Conservation (phyloP, 2,113 vertebrate genomes). For the Gasterosteus aculeatus region DNA sequence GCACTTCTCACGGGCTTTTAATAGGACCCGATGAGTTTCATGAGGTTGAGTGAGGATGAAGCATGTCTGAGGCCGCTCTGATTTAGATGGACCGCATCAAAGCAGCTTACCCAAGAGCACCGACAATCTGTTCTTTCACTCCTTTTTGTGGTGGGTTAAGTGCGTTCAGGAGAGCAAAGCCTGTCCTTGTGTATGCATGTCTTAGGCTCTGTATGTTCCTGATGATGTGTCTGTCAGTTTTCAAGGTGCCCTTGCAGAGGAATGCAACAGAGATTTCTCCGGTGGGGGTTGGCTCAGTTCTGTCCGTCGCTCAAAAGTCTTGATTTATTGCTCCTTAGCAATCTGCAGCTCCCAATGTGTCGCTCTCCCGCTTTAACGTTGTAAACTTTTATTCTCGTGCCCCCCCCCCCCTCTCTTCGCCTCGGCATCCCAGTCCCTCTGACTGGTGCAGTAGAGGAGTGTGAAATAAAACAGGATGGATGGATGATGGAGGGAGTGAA, state of each 20-base stretch:
- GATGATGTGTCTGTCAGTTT: slow-evolving; percentile 52
- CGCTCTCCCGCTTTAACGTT: neutral
- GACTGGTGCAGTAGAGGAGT: slow-evolving; percentile 58
- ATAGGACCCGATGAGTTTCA: slow-evolving; percentile 63
- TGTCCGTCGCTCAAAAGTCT: slow-evolving; percentile 55
- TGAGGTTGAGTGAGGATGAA: slow-evolving; percentile 22
- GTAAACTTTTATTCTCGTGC: slow-evolving; percentile 14
- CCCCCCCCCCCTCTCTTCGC: neutral
- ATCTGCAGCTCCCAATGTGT: slow-evolving; percentile 53
- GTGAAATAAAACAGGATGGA: slow-evolving; percentile 71
- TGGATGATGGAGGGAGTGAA: slow-evolving; percentile 51
- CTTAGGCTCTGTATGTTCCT: slow-evolving; percentile 27
- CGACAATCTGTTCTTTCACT: neutral
- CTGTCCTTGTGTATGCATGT: slow-evolving; percentile 25
- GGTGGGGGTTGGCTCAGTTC: slow-evolving; percentile 38
- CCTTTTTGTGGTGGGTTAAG: slow-evolving; percentile 4
- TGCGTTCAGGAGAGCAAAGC: slow-evolving; percentile 3
- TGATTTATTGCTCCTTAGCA: slow-evolving; percentile 61
- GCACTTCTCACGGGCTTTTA: slow-evolving; percentile 61
- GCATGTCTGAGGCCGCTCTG: slow-evolving; percentile 4
- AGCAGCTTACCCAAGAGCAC: neutral
- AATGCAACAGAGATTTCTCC: slow-evolving; percentile 59
- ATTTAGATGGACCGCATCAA: neutral
- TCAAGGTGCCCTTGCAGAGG: slow-evolving; percentile 72
- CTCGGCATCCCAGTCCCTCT: slow-evolving; percentile 35